Percentiles rank a stretch among this genome's conserved stretches.
Evolutionary conservation across 2,797 vertebrate species (phyloP).

Genomic region (Characodon lateralis): DNA sequence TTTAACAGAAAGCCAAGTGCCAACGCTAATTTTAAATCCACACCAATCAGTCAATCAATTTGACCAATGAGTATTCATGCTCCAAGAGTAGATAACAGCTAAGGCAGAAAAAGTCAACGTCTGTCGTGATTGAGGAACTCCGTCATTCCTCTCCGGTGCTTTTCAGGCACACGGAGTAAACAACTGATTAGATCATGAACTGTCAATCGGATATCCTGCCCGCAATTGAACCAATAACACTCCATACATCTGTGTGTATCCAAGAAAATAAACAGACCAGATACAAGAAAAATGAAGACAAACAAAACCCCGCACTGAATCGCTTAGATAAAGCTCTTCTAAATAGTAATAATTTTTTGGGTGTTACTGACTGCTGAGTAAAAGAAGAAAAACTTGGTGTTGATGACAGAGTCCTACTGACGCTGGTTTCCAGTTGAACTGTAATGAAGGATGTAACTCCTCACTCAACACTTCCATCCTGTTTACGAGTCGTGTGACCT

Average conservation of each 20-base stretch:
- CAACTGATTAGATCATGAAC: slow-evolving; percentile 76
- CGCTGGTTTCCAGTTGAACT: slow-evolving; percentile 51
- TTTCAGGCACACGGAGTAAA: slow-evolving; percentile 63
- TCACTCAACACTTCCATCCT: slow-evolving; percentile 85
- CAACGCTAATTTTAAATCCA: neutral
- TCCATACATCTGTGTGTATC: slow-evolving; percentile 53
- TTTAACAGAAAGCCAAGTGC: slow-evolving; percentile 1
- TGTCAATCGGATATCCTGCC: slow-evolving; percentile 74
- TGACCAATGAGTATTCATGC: slow-evolving; percentile 2
- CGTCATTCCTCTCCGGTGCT: slow-evolving; percentile 60
- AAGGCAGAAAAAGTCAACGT: neutral
- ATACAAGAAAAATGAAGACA: slow-evolving; percentile 65
- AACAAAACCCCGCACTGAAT: slow-evolving; percentile 75
- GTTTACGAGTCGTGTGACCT: slow-evolving; percentile 81
- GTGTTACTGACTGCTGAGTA: slow-evolving; percentile 40
- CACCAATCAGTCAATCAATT: neutral
- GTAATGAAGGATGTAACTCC: slow-evolving; percentile 82
- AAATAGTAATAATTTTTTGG: slow-evolving; percentile 15
- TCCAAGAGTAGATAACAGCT: slow-evolving; percentile 9
- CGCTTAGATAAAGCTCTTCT: slow-evolving; percentile 27
- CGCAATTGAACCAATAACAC: slow-evolving; percentile 62
- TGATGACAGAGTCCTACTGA: slow-evolving; percentile 38
- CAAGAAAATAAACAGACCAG: slow-evolving; percentile 59
- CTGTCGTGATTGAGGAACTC: slow-evolving; percentile 45
- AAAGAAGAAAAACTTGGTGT: slow-evolving; percentile 48